phyloP scores from a whole-genome alignment of 2,888 invertebrate species.

The Tachystola acroxantha region DNA sequence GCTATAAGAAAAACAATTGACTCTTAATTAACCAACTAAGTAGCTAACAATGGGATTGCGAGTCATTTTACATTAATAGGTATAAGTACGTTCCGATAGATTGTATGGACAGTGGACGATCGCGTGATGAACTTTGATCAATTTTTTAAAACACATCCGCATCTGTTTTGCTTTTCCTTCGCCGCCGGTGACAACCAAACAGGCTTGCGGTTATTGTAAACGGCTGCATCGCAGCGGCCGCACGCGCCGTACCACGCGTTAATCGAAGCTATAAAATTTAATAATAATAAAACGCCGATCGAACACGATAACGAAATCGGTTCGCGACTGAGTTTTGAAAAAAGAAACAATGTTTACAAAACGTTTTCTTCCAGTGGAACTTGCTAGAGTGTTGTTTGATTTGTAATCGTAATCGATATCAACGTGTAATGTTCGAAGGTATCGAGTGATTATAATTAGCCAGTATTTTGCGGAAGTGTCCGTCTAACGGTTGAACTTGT shows the following conservation, averaged over 20 bases:
- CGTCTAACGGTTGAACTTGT: slow-evolving; percentile 35
- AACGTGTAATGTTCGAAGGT: slow-evolving; percentile 8
- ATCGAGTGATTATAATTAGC: too few relatives aligned
- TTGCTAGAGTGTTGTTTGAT: slow-evolving; percentile 23
- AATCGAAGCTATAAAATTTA: slow-evolving; percentile 27
- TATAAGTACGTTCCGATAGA: not conserved
- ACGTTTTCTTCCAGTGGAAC: slow-evolving; percentile 21
- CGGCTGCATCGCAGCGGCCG: slow-evolving; percentile 48
- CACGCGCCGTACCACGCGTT: slow-evolving; percentile 41
- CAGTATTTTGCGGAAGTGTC: slow-evolving; percentile 38
- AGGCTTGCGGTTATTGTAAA: slow-evolving; percentile 41
- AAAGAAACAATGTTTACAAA: slow-evolving; percentile 44
- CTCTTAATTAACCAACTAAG: not conserved
- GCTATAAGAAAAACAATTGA: slow-evolving; percentile 2
- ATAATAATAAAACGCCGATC: slow-evolving; percentile 25
- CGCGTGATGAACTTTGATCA: slow-evolving; percentile 4
- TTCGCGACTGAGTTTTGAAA: slow-evolving; percentile 39
- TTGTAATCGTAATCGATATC: slow-evolving; percentile 16
- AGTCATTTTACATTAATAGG: not conserved
- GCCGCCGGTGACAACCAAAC: slow-evolving; percentile 6
- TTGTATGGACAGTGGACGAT: not conserved
- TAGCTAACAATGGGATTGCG: slow-evolving; percentile 2
- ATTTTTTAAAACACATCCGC: slow-evolving; percentile 3
- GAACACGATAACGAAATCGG: slow-evolving; percentile 28
- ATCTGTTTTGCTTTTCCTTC: slow-evolving; percentile 13